These are phyloP conservation scores for Notamacropus eugenii DNA, from an alignment of 2,797 vertebrate genomes.

Conservation along the genomic window DNA sequence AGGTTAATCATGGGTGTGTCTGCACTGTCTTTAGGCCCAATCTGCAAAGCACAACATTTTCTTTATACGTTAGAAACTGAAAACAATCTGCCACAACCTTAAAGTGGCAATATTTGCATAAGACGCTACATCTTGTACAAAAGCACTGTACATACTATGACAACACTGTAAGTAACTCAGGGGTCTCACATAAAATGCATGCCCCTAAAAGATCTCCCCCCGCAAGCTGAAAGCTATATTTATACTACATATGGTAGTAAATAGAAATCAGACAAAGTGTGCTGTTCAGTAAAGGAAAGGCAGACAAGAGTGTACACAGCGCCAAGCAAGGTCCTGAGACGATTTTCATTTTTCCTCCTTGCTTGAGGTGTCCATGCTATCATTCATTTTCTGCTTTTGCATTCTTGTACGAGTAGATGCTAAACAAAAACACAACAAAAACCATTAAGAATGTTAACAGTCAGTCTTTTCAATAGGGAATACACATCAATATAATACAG, in stretches of 20 bases:
- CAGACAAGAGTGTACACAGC: neutral
- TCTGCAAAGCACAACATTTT: constrained; percentile 41
- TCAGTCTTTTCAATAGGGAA: neutral
- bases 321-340: constrained; percentile 71
- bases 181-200: constrained; percentile 49
- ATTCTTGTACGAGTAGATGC: constrained; percentile 95
- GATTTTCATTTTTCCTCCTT: constrained; percentile 86
- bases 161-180: constrained; percentile 60
- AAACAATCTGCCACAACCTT: constrained; percentile 53
- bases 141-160: constrained; percentile 53
- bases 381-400: constrained; percentile 97
- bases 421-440: constrained; percentile 74
- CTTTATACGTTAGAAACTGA: constrained; percentile 51
- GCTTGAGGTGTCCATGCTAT: constrained; percentile 88
- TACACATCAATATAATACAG: neutral
- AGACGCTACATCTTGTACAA: constrained; percentile 68
- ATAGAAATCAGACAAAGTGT: constrained; percentile 51
- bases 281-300: constrained; percentile 58
- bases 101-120: constrained; percentile 67
- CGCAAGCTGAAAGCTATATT: constrained; percentile 33
- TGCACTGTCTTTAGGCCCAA: constrained; percentile 6
- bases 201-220: constrained; percentile 43
- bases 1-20: constrained; percentile 17
- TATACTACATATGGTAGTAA: constrained; percentile 42
- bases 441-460: constrained; percentile 22